phyloP scores from a whole-genome alignment of 64 coral and sea anemone genomes.

The Exaiptasia diaphana region DNA sequence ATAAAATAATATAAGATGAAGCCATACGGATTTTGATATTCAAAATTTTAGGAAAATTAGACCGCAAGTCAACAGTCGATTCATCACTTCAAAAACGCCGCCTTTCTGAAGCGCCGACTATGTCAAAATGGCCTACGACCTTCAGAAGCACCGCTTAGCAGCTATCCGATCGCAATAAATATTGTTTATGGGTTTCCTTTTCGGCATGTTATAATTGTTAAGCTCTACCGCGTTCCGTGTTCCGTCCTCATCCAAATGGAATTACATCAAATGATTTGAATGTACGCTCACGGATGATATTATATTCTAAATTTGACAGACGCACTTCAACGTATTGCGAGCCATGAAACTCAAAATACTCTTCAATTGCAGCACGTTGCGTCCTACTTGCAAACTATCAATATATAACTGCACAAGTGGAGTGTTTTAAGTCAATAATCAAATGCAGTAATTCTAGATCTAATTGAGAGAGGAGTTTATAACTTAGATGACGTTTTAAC shows the following conservation, averaged over 20 bases:
- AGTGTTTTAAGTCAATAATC: no score
- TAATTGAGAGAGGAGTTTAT: no score
- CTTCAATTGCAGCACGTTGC: no score
- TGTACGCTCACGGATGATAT: constrained; percentile 1
- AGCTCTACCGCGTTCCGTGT: neutral
- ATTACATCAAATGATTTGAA: neutral
- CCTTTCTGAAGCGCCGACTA: neutral
- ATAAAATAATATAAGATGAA: neutral
- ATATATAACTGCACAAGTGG: no score
- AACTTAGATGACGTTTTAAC: no score
- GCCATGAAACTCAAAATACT: no score
- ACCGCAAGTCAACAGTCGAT: constrained; percentile 8
- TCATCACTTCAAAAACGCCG: neutral
- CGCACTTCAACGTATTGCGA: no score
- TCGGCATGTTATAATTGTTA: constrained; percentile 3
- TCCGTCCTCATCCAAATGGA: neutral
- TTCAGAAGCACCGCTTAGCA: neutral
- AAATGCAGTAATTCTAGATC: no score
- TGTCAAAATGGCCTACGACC: constrained; percentile 17
- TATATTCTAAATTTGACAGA: no score
- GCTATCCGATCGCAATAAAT: constrained; percentile 28
- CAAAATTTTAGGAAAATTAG: constrained; percentile 18
- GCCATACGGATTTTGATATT: constrained; percentile 1
- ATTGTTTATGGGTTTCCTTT: constrained; percentile 16
- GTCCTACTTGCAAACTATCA: no score